phyloP scores from a whole-genome alignment of 2,113 vertebrate species.

The Rissa tridactyla region DNA sequence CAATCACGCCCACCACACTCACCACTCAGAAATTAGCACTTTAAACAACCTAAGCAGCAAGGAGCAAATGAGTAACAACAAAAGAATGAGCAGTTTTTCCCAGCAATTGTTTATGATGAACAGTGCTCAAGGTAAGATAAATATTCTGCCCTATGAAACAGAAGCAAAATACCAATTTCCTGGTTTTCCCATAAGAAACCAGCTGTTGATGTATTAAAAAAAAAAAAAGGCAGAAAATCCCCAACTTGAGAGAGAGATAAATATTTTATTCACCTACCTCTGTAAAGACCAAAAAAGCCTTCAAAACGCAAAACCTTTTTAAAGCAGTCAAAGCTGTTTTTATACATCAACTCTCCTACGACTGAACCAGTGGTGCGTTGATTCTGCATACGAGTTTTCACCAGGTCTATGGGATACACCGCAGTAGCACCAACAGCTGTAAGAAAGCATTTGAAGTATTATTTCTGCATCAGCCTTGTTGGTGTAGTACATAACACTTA shows the following conservation, averaged over 20 bases:
- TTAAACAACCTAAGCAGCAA: not conserved
- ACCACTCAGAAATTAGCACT: not conserved
- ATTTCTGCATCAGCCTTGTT: not conserved
- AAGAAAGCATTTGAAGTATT: constrained; percentile 1
- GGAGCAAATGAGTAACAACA: not conserved
- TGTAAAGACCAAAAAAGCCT: constrained; percentile 94
- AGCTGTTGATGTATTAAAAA: not conserved
- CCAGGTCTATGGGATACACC: constrained; percentile 94
- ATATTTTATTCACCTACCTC: constrained; percentile 79
- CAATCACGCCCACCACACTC: not conserved
- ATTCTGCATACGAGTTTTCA: constrained; percentile 98
- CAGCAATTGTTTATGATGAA: not conserved
- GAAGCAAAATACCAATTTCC: not conserved
- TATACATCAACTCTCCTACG: constrained; percentile 94
- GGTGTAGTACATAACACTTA: not conserved
- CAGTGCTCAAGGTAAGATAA: not conserved
- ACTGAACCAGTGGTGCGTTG: constrained; percentile 89
- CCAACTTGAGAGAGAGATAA: not conserved
- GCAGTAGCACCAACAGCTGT: constrained; percentile 93
- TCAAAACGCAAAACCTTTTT: constrained; percentile 95
- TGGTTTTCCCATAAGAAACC: not conserved
- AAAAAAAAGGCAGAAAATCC: not conserved
- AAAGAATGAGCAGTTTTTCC: not conserved
- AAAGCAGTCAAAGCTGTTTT: constrained; percentile 96
- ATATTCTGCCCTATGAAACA: not conserved